phyloP scores from a whole-genome alignment of 2,888 invertebrate genomes.

The Platycheirus albimanus region DNA sequence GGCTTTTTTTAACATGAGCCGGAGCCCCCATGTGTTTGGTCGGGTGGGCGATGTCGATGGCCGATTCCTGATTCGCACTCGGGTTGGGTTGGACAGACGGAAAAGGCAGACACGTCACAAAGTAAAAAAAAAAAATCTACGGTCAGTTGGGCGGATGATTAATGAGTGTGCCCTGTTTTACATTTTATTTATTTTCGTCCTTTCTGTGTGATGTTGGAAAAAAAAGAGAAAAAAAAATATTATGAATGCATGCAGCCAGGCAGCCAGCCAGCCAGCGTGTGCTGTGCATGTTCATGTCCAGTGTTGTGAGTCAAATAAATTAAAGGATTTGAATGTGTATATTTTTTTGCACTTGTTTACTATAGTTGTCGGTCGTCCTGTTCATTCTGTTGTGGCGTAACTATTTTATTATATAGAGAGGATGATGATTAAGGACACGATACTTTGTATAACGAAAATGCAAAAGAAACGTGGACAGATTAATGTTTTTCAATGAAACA shows the following conservation, averaged over 20 bases:
- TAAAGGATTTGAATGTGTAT: slow-evolving; percentile 53
- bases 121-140: slow-evolving; percentile 5
- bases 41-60: too few relatives aligned
- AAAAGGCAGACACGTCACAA: slow-evolving; percentile 23
- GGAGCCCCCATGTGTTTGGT: not conserved
- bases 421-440: not conserved
- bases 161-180: slow-evolving; percentile 70
- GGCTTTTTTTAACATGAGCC: not conserved
- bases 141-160: slow-evolving; percentile 69
- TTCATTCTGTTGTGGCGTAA: slow-evolving; percentile 33
- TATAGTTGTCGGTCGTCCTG: not conserved
- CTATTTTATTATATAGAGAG: not conserved
- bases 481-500: slow-evolving; percentile 6
- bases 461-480: slow-evolving; percentile 50
- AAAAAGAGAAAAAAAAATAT: too few relatives aligned
- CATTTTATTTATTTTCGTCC: slow-evolving; percentile 59
- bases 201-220: slow-evolving; percentile 14
- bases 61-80: too few relatives aligned
- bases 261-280: not conserved
- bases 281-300: too few relatives aligned
- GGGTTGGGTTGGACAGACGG: too few relatives aligned
- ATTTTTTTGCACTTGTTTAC: not conserved
- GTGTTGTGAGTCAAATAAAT: slow-evolving; percentile 60
- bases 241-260: slow-evolving; percentile 10
- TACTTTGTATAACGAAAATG: slow-evolving; percentile 29